Evolutionary conservation across 2,888 invertebrate species (phyloP).

Genomic region (Diaprepes abbreviatus): DNA sequence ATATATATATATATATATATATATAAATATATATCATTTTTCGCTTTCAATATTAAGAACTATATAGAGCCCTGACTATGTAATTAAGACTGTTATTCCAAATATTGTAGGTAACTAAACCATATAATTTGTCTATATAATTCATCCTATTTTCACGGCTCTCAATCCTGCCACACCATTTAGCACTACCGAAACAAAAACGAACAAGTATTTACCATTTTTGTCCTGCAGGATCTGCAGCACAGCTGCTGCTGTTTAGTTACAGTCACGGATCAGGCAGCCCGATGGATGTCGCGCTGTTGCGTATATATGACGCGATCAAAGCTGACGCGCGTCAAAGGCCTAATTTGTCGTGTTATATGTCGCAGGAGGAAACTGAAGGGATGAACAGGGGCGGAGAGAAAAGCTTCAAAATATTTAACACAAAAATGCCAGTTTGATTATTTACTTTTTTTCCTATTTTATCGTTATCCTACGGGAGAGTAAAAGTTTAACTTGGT

Average conservation of each 20-base stretch:
- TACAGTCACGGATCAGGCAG: slow-evolving; percentile 59
- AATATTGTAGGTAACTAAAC: too few relatives aligned
- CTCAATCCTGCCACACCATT: slow-evolving; percentile 4
- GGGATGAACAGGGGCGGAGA: slow-evolving; percentile 12
- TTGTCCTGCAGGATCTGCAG: slow-evolving; percentile 10
- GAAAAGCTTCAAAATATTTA: too few relatives aligned
- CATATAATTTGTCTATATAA: not conserved
- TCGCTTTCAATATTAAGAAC: too few relatives aligned
- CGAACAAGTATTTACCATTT: slow-evolving; percentile 31
- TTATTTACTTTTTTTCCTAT: too few relatives aligned
- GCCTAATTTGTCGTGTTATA: slow-evolving; percentile 64
- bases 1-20: too few relatives aligned
- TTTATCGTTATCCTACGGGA: too few relatives aligned
- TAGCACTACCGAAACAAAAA: slow-evolving; percentile 12
- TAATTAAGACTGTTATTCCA: too few relatives aligned
- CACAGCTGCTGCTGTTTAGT: slow-evolving; percentile 56
- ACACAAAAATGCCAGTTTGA: too few relatives aligned
- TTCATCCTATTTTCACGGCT: not conserved
- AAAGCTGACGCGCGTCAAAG: slow-evolving; percentile 62
- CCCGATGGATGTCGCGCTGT: slow-evolving; percentile 49
- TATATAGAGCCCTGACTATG: too few relatives aligned
- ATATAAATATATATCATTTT: too few relatives aligned
- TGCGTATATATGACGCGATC: slow-evolving; percentile 9
- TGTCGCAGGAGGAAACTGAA: slow-evolving; percentile 13
- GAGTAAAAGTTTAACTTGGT: too few relatives aligned